Conservation (phyloP, 2,888 invertebrate genomes). For the Ectobius pallidus region DNA sequence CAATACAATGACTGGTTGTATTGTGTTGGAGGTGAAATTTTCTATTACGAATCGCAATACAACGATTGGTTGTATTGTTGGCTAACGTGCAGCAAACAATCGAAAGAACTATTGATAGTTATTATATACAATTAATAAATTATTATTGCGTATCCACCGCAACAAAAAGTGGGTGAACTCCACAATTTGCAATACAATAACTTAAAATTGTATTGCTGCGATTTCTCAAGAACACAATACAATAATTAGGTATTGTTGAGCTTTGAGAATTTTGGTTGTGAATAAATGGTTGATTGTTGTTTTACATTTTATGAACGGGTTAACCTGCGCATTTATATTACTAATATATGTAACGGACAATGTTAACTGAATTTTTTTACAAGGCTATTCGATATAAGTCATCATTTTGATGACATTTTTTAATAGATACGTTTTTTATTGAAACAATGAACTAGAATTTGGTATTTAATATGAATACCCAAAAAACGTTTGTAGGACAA, state of each 20-base stretch:
- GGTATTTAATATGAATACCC: constrained; percentile 30
- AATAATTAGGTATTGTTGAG: constrained; percentile 28
- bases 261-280: constrained; percentile 39
- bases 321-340: constrained; percentile 37
- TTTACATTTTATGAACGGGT: constrained; percentile 45
- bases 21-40: constrained; percentile 16
- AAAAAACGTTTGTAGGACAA: constrained; percentile 25
- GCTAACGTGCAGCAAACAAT: constrained; percentile 7
- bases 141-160: constrained; percentile 9
- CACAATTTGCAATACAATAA: constrained; percentile 27
- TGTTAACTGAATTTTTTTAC: constrained; percentile 35
- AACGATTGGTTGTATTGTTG: constrained; percentile 26
- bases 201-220: constrained; percentile 21
- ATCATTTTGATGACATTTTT: constrained; percentile 42
- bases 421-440: constrained; percentile 44
- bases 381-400: constrained; percentile 35
- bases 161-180: constrained; percentile 17
- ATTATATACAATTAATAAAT: constrained; percentile 17
- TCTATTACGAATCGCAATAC: constrained; percentile 22
- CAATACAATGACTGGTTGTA: constrained; percentile 27
- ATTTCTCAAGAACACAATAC: constrained; percentile 25
- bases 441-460: constrained; percentile 36
- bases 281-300: constrained; percentile 43
- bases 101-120: constrained; percentile 24
- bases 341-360: constrained; percentile 20